Evolutionary conservation across 2,797 vertebrate species (phyloP).

Genomic region (Telmatherina bonti): DNA sequence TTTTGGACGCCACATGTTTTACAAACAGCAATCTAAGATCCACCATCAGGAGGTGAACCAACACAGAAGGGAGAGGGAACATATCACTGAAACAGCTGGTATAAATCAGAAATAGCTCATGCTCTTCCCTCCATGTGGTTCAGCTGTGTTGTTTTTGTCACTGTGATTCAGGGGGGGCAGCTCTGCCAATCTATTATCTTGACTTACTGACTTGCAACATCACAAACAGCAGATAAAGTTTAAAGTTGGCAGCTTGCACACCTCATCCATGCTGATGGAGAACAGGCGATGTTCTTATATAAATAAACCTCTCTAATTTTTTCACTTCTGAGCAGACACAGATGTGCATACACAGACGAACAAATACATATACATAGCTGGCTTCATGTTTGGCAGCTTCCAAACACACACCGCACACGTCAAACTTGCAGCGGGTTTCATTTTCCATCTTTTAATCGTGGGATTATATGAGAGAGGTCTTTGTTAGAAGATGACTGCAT

Average conservation of each 20-base stretch:
- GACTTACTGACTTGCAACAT: conserved; percentile 25
- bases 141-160: conserved; percentile 36
- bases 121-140: conserved; percentile 1
- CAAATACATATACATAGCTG: conserved; percentile 8
- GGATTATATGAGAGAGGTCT: conserved; percentile 55
- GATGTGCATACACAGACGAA: conserved; percentile 27
- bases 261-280: conserved; percentile 46
- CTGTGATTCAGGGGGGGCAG: conserved; percentile 36
- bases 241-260: conserved; percentile 45
- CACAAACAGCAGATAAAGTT: conserved; percentile 63
- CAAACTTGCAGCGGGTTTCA: neutral
- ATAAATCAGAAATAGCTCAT: conserved; percentile 38
- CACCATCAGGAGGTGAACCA: conserved; percentile 32
- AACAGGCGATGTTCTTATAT: conserved; percentile 51
- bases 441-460: conserved; percentile 60
- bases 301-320: conserved; percentile 54
- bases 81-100: conserved; percentile 30
- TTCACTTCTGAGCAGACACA: conserved; percentile 53
- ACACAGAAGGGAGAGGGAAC: conserved; percentile 10
- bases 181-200: conserved; percentile 40
- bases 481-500: conserved; percentile 54
- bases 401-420: conserved; percentile 13
- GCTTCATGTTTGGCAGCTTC: conserved; percentile 16
- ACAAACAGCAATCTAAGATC: conserved; percentile 29
- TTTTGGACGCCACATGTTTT: conserved; percentile 16